These are phyloP conservation scores for Phalanger gymnotis DNA, from an alignment of 2,797 vertebrate genomes.

Conservation along the genomic window DNA sequence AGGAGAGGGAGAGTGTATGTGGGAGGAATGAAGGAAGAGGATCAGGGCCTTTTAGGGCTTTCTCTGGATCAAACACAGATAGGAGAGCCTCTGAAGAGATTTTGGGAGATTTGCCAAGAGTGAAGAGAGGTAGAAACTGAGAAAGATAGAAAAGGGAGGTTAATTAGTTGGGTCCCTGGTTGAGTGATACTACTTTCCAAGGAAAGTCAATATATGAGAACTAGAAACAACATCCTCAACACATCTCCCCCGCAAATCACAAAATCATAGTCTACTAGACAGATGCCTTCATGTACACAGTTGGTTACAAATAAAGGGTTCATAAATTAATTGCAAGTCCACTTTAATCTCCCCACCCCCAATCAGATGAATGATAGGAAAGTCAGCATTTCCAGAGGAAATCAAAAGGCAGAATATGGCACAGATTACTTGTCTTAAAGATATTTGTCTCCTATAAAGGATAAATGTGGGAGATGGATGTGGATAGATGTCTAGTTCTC, in stretches of 20 bases:
- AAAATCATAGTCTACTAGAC: constrained; percentile 18
- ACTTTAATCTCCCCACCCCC: constrained; percentile 10
- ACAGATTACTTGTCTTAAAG: not conserved
- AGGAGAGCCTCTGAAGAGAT: constrained; percentile 7
- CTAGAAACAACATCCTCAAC: constrained; percentile 38
- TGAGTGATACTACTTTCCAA: constrained; percentile 49
- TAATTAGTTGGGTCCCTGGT: constrained; percentile 44
- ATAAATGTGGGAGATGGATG: constrained; percentile 5
- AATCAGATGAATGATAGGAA: constrained; percentile 25
- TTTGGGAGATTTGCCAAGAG: constrained; percentile 5
- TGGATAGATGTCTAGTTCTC: not conserved
- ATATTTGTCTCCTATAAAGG: constrained; percentile 9
- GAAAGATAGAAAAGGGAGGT: constrained; percentile 43
- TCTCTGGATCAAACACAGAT: not conserved
- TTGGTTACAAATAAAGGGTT: constrained; percentile 32
- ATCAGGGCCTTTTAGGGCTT: not conserved
- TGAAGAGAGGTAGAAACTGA: constrained; percentile 40
- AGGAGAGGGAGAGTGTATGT: not conserved
- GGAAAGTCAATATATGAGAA: constrained; percentile 52
- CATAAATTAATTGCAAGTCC: constrained; percentile 25
- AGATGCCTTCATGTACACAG: not conserved
- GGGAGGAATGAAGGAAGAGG: not conserved
- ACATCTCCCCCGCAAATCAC: constrained; percentile 5
- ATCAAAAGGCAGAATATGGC: constrained; percentile 23
- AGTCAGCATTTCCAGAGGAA: not conserved